phyloP scores from a whole-genome alignment of 2,888 invertebrate genomes.

The Sympetrum striolatum region DNA sequence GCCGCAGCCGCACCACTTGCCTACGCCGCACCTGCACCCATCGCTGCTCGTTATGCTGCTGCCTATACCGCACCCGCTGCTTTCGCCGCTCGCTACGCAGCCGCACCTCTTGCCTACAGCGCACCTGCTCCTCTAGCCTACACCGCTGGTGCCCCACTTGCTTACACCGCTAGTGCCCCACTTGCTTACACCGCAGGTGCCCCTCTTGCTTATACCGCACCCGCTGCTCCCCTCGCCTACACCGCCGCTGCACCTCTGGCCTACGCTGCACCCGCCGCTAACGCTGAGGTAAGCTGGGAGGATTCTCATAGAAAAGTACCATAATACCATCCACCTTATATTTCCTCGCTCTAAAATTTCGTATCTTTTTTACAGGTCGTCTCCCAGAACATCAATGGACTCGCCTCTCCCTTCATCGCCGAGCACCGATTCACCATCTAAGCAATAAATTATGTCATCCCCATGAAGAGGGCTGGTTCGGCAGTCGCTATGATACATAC shows the following conservation, averaged over 20 bases:
- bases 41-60: background rate
- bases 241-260: conserved; percentile 44
- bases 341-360: conserved; percentile 59
- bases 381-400: conserved; percentile 68
- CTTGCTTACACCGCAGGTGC: background rate
- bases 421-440: conserved; percentile 57
- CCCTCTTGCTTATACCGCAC: background rate
- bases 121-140: background rate
- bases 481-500: too few species aligned
- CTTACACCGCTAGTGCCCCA: background rate
- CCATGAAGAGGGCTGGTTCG: too few species aligned
- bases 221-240: conserved; percentile 22
- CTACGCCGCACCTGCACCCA: background rate
- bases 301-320: background rate
- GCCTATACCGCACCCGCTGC: background rate
- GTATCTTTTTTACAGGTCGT: conserved; percentile 69
- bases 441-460: background rate
- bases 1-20: background rate
- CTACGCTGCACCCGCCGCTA: conserved; percentile 52
- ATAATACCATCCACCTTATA: conserved; percentile 57
- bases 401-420: conserved; percentile 63
- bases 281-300: background rate
- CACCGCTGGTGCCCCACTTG: background rate
- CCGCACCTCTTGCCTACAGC: background rate
- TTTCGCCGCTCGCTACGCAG: background rate